These are phyloP conservation scores for Phenganax subtilis DNA, from an alignment of 92 coral and sea anemone genomes.

Conservation along the genomic window DNA sequence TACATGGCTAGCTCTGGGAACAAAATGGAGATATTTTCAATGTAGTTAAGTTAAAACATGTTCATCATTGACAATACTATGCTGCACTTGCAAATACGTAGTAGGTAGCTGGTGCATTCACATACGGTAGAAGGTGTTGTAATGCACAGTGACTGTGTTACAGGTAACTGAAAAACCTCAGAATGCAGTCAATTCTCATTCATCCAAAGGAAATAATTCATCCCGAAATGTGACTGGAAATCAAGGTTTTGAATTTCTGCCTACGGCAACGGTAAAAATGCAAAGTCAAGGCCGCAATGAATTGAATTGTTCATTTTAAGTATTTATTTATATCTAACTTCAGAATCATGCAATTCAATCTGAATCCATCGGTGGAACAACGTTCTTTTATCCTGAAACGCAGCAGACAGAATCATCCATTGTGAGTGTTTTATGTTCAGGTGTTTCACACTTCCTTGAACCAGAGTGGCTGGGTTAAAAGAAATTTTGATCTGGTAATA, in stretches of 20 bases:
- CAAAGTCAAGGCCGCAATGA: too few relatives aligned
- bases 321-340: conserved; percentile 32
- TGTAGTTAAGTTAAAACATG: too few relatives aligned
- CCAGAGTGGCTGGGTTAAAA: not conserved
- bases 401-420: conserved; percentile 80
- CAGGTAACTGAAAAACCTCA: conserved; percentile 23
- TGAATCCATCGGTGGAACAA: conserved; percentile 95
- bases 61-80: too few relatives aligned
- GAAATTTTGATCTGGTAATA: not conserved
- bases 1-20: too few relatives aligned
- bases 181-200: conserved; percentile 9
- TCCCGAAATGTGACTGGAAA: conserved; percentile 50
- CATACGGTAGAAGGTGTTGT: not conserved
- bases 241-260: conserved; percentile 81
- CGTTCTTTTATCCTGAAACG: conserved; percentile 68
- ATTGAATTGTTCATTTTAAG: not conserved
- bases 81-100: too few relatives aligned
- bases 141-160: not conserved
- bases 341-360: conserved; percentile 67
- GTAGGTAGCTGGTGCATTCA: too few relatives aligned
- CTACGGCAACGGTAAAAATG: conserved; percentile 70
- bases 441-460: not conserved
- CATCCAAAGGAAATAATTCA: conserved; percentile 34
- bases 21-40: too few relatives aligned
- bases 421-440: conserved; percentile 48